These are phyloP conservation scores for Luperina testacea DNA, from an alignment of 2,888 invertebrate genomes.

Conservation along the genomic window DNA sequence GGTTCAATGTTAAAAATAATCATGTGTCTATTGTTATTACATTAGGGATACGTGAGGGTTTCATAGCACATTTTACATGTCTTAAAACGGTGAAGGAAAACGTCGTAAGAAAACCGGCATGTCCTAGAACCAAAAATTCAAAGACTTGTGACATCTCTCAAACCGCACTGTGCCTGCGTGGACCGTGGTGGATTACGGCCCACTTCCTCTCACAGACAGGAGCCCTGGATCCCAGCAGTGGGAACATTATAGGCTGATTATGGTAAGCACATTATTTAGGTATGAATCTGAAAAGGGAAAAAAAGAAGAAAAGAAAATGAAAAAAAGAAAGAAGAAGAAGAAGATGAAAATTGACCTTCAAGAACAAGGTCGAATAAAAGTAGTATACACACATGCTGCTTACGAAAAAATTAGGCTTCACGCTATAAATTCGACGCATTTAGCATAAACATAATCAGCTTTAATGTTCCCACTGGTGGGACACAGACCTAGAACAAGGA, in stretches of 20 bases:
- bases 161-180: too few species aligned
- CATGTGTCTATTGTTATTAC: not conserved
- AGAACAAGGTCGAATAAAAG: not conserved
- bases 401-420: not conserved
- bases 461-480: not conserved
- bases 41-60: not conserved
- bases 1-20: not conserved
- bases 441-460: not conserved
- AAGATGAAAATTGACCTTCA: not conserved
- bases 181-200: too few species aligned
- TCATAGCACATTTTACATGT: not conserved
- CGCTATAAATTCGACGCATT: not conserved
- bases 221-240: too few species aligned
- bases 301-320: too few species aligned
- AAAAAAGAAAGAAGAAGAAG: too few species aligned
- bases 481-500: not conserved
- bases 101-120: too few species aligned
- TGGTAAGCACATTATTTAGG: not conserved
- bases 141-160: too few species aligned
- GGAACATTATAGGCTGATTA: too few species aligned
- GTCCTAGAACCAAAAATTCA: too few species aligned
- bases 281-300: not conserved
- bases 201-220: too few species aligned
- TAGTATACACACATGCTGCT: not conserved
- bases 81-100: too few species aligned